Conservation (phyloP, 1,140 invertebrate genomes). For the Prorops nasuta region DNA sequence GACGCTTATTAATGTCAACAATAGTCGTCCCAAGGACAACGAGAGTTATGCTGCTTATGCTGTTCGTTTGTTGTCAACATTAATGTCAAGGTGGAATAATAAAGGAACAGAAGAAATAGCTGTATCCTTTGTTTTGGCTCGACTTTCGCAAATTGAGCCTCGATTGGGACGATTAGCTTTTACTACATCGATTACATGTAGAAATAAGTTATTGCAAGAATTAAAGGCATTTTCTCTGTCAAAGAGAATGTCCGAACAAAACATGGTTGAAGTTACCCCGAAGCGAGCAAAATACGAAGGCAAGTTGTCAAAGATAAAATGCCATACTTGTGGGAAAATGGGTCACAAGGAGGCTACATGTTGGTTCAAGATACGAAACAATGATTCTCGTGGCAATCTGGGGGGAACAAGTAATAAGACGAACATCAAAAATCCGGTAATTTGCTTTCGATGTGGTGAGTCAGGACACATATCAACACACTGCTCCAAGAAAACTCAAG, state of each 20-base stretch:
- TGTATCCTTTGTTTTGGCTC: conserved; percentile 13
- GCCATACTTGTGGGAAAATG: not conserved
- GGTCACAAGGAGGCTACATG: not conserved
- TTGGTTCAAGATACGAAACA: not conserved
- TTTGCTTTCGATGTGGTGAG: conserved; percentile 7
- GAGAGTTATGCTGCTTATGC: not conserved
- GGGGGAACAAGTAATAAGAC: conserved; percentile 2
- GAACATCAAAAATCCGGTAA: too few relatives aligned
- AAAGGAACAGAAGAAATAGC: conserved; percentile 9
- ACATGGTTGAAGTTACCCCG: not conserved
- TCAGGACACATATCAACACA: not conserved
- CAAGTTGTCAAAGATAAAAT: not conserved
- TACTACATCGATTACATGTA: conserved; percentile 6
- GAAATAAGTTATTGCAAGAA: conserved; percentile 12
- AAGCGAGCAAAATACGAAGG: not conserved
- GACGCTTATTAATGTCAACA: not conserved
- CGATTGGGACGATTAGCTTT: conserved; percentile 9
- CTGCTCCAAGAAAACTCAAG: not conserved
- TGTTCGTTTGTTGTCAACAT: not conserved
- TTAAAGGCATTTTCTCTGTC: conserved; percentile 1
- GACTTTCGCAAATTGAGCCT: conserved; percentile 7
- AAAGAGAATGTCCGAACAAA: not conserved
- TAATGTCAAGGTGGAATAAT: not conserved
- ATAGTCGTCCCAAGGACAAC: not conserved
- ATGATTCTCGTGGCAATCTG: not conserved